Evolutionary conservation across 2,797 vertebrate genomes (phyloP).

Genomic region (Muscicapa striata): DNA sequence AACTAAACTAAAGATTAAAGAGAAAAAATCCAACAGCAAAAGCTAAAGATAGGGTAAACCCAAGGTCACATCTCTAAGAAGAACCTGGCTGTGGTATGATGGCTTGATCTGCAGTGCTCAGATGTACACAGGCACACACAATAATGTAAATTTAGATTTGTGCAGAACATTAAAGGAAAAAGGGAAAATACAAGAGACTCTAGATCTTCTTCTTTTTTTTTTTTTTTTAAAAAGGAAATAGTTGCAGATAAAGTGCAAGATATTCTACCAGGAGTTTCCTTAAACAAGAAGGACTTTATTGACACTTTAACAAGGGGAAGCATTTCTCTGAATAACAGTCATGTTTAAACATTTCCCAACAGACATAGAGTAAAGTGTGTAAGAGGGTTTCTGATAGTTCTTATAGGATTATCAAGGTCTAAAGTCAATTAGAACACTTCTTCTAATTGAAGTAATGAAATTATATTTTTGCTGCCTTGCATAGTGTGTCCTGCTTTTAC

Average conservation of each 20-base stretch:
- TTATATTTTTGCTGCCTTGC: conserved; percentile 11
- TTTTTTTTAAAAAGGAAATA: background rate
- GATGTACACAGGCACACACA: background rate
- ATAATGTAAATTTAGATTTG: background rate
- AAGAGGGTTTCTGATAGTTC: conserved; percentile 62
- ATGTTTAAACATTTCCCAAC: conserved; percentile 68
- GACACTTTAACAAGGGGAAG: conserved; percentile 65
- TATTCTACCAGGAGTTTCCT: conserved; percentile 38
- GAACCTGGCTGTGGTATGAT: background rate
- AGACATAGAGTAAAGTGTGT: conserved; percentile 54
- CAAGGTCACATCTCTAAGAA: background rate
- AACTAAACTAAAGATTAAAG: background rate
- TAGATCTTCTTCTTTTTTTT: background rate
- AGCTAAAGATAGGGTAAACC: background rate
- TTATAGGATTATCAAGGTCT: conserved; percentile 64
- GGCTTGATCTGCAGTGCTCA: background rate
- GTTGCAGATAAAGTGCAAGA: background rate
- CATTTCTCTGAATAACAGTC: conserved; percentile 58
- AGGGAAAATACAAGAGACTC: background rate
- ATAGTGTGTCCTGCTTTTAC: conserved; percentile 14
- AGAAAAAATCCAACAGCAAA: background rate
- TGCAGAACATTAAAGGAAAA: background rate
- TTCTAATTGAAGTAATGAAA: conserved; percentile 50
- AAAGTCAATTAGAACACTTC: conserved; percentile 67
- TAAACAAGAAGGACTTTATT: conserved; percentile 70